Evolutionary conservation across 1,140 invertebrate species (phyloP), one percentile per base, ranked within the genome.

Genomic region (Parasteatoda tepidariorum): DNA sequence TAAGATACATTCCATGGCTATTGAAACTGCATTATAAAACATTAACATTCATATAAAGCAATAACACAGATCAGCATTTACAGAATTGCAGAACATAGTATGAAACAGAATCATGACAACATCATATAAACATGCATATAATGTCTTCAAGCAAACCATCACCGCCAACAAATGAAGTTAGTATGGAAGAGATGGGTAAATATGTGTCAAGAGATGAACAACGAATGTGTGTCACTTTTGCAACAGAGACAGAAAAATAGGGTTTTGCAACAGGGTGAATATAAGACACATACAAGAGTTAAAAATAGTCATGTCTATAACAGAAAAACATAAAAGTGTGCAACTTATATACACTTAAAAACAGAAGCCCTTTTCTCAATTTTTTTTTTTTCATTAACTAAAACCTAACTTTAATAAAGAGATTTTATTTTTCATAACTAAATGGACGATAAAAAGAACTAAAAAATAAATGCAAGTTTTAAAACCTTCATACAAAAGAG

Each of bases 81-180:
- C 24, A 28, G 31, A 38, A 34, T 38, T 78, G 75, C 75, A 78
- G 75, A 55, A 55, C 22, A 76, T 28, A 76, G 75, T 13, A 48
- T 48, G 9, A 67, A 78, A 67, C 4, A 67, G 18, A 57, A 28
- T n/a, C 28, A 31, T 54, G 59, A 54, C 31, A 55, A 78, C 30
- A 78, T 48, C 18, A 48, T 28, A 64, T n/a, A 22, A 54, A 55
- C 41, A 74, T 48, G 38, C 38, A 62, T 62, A 74, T n/a, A 24
- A 59, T 64, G 30, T 73, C 22, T 64, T 26, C 30, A 74, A 84
- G 83, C 83, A 84, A 84, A 84, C 83, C 83, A 84, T 76, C 83
- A 84, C 83, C 83, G 71, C 81, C 81, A 71, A 76, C 55, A 30
- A 71, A 57, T 70, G 68, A 83, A 55, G 61, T 83, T 73, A 74